Percentiles rank a stretch among this genome's conserved stretches.
These are phyloP conservation scores for Amphimedon queenslandica DNA, from an alignment of 37 sponge, comb jelly and placozoan species.

Conservation along the genomic window DNA sequence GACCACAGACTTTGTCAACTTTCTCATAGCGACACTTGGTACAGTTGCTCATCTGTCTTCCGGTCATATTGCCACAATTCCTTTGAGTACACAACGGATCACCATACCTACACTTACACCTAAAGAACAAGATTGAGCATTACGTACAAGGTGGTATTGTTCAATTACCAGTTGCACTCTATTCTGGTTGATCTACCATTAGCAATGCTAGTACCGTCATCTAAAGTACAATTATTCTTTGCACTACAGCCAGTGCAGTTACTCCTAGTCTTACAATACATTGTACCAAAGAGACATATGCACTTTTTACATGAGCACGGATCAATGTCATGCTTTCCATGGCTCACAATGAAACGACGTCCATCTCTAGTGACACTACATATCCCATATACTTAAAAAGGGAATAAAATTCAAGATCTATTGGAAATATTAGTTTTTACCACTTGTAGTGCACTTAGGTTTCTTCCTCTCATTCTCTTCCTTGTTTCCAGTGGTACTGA, in stretches of 20 bases:
- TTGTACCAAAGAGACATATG: background rate
- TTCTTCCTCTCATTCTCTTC: background rate
- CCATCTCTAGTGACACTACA: background rate
- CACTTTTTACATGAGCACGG: background rate
- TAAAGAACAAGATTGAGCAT: too few species aligned
- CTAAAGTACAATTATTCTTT: background rate
- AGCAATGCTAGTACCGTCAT: background rate
- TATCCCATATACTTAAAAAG: background rate
- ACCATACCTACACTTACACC: constrained; percentile 43
- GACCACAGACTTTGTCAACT: constrained; percentile 22
- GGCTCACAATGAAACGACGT: background rate
- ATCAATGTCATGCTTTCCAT: background rate
- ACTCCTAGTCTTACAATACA: background rate
- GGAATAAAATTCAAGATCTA: background rate
- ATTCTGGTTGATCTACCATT: background rate
- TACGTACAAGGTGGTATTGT: too few species aligned
- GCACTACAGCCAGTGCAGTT: background rate
- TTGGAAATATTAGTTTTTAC: background rate
- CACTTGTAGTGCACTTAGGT: background rate
- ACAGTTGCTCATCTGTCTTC: background rate
- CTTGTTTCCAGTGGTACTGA: background rate
- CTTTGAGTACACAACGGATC: constrained; percentile 12
- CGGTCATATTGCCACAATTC: background rate
- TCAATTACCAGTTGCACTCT: background rate
- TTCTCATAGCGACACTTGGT: background rate